Evolutionary conservation across 2,113 vertebrate genomes (phyloP).

Genomic region (Morone saxatilis): DNA sequence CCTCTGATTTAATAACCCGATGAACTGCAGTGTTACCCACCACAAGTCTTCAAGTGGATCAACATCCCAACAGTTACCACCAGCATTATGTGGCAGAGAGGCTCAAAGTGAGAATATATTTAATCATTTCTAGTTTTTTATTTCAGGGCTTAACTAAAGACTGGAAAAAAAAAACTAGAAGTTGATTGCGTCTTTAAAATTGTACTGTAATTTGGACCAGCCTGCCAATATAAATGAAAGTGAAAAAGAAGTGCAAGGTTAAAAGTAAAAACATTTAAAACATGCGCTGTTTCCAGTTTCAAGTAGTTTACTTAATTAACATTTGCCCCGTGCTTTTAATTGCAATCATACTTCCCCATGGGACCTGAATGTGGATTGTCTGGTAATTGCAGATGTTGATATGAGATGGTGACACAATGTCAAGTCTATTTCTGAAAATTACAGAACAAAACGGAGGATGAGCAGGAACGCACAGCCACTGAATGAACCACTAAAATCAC

Average conservation of each 20-base stretch:
- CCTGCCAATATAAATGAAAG: constrained; percentile 28
- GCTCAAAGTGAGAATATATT: constrained; percentile 13
- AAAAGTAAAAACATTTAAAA: constrained; percentile 74
- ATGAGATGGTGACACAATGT: constrained; percentile 93
- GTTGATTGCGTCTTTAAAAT: constrained; percentile 35
- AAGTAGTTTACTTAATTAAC: constrained; percentile 99
- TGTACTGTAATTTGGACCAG: constrained; percentile 40
- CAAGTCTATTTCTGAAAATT: constrained; percentile 89
- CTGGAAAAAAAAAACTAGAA: background rate
- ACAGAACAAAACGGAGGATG: constrained; percentile 87
- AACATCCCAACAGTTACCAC: constrained; percentile 38
- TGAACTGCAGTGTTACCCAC: constrained; percentile 76
- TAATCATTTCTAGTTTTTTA: constrained; percentile 6
- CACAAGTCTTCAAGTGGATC: constrained; percentile 46
- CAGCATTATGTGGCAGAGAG: constrained; percentile 8
- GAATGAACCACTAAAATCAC: constrained; percentile 52
- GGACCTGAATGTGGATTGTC: constrained; percentile 91
- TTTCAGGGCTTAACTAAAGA: background rate
- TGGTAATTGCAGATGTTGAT: constrained; percentile 96
- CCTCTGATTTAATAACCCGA: constrained; percentile 84
- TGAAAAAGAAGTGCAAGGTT: constrained; percentile 57
- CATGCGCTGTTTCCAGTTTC: constrained; percentile 91
- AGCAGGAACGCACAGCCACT: constrained; percentile 86
- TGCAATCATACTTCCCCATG: constrained; percentile 95
- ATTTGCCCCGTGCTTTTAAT: constrained; percentile 99